Evolutionary conservation across 1,140 invertebrate species (phyloP), one percentile per base, ranked within the genome.

Genomic region (Anoplophora glabripennis): DNA sequence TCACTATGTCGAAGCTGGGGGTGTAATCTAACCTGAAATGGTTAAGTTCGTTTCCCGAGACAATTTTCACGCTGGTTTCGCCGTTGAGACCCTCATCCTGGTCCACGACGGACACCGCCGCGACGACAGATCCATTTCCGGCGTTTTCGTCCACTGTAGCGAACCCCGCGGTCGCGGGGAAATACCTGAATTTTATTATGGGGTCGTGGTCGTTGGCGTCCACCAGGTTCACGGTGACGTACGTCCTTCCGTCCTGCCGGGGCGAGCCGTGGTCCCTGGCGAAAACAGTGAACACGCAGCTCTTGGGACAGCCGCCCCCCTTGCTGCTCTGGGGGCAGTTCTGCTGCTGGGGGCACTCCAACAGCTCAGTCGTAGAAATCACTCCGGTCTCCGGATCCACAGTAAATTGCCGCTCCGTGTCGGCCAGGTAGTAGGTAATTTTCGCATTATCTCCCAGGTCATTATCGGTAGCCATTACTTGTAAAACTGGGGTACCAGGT

Each of bases 131-230:
- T 9, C 92, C 92, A 72, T 92, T 93, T 12, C 81, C 81, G 0
- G 93, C 92, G 76, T 96, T 96, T 77, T 98, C 94, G 73, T 96
- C 93, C 0, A 98, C 93, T 0, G 90, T 93, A 1, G 93, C 94
- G 71, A 88, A 90, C 28, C 82, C 86, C 0, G 89, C 89, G 0
- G 87, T 89, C 0, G 86, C 78, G 7, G 92, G 91, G 71, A 94
- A 91, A 74, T 95, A 95, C 7, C 86, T 86, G 72, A 98, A 96
- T 57, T 86, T 87, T 47, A 98, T 96, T 18, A 89, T 83, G 3
- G 95, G 96, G 78, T 94, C 92, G 73, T 98, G 94, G 80, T 97
- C 93, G 77, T 97, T 97, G 1, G 92, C 89, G 75, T 97, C 94
- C 34, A 96, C 79, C 11, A 98, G 79, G 77, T 93, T 96, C 0